Base-by-base conservation (phyloP, 2,888 invertebrate species). In the Pristionchus japonicus region DNA sequence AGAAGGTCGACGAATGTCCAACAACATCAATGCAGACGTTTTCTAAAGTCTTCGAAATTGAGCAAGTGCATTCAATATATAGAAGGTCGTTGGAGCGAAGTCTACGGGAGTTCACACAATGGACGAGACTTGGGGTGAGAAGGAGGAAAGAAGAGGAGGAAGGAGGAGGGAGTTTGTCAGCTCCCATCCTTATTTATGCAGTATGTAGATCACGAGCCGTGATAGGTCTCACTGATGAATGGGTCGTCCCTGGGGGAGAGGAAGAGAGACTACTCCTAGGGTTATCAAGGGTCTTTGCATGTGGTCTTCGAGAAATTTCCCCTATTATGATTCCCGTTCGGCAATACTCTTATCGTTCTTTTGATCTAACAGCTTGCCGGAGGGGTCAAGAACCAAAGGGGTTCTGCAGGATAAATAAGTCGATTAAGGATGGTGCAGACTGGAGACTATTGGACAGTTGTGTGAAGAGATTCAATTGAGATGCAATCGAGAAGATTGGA, bases 131-230 rank as follows among this genome's bases (percentile, higher is more conserved):
- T 64, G 64, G 17, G 27, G 67, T 37, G 70, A 37, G 70, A 70
- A 57, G 57, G 23, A 4, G 52, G 52, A 20, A 47, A 64, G 34
- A 37, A 20, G 23, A 37, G 31, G 37, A 37, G 37, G 6, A 20
- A 70, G 17, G 70, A 13, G 31, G 64, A 31, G 15, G 40, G 37
- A 70, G 70, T 37, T 70, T 70, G 70, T 70, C 70, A 70, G 70
- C 70, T 70, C 37, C 70, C 64, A 70, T 20, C 37, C 70, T 70
- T 70, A 70, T 70, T 37, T 70, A 70, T 70, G 70, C 70, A 70
- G 70, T 43, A 43, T 43, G 43, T 70, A 70, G 70, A 70, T 70
- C 37, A 70, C 70, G 70, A 70, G 70, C 37, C 37, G 70, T 70
- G 70, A 70, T 70, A 70, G 70, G 15, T n/a, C 31, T 20, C 37